Conservation (phyloP, 2,113 vertebrate species). For the Oncorhynchus clarkii region DNA sequence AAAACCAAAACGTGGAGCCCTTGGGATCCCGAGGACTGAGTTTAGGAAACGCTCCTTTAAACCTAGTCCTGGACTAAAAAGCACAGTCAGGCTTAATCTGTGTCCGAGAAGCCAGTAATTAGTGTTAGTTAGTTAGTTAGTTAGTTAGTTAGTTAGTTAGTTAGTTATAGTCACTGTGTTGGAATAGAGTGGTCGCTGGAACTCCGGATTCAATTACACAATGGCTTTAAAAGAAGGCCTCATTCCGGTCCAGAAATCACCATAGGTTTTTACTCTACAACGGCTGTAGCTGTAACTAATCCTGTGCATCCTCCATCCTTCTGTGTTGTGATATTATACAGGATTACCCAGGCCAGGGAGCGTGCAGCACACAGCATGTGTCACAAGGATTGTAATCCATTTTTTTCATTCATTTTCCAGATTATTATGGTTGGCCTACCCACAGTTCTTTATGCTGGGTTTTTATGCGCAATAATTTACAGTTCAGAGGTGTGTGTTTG, state of each 20-base stretch:
- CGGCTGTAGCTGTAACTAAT: background rate
- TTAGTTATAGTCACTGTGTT: background rate
- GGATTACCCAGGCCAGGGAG: background rate
- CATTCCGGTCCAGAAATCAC: background rate
- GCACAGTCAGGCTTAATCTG: too few species aligned
- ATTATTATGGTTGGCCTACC: background rate
- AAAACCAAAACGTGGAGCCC: too few species aligned
- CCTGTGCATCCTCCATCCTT: background rate
- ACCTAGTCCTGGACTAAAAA: background rate
- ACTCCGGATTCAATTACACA: background rate
- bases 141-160: too few species aligned
- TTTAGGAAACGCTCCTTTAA: background rate
- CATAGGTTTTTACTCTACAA: background rate
- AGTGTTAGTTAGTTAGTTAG: too few species aligned
- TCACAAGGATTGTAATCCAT: background rate
- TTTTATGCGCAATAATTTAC: background rate
- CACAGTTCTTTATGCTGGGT: background rate
- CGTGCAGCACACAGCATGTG: background rate
- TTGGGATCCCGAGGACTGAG: too few species aligned
- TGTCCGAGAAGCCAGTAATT: too few species aligned
- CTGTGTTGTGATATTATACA: background rate
- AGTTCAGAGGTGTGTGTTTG: background rate
- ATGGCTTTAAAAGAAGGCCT: background rate
- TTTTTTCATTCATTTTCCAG: background rate
- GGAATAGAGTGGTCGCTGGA: background rate